These are phyloP conservation scores for Tenthredo livida DNA, from an alignment of 2,888 invertebrate genomes.

Conservation along the genomic window DNA sequence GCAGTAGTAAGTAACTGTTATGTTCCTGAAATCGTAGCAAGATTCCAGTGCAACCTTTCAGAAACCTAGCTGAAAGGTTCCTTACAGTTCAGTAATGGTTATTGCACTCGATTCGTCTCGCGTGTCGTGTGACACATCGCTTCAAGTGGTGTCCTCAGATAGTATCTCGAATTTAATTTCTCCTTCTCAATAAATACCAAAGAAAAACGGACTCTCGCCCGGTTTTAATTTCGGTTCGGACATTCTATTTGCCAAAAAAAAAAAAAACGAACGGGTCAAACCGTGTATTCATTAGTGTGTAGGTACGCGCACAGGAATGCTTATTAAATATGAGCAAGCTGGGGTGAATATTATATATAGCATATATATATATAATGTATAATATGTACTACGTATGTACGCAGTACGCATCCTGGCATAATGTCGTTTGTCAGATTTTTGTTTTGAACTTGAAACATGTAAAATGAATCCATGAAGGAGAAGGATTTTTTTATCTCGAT, in stretches of 20 bases:
- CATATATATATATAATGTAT: background rate
- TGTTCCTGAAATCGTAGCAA: too few relatives aligned
- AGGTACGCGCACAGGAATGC: background rate
- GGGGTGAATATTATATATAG: background rate
- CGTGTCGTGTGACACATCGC: background rate
- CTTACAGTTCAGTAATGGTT: too few relatives aligned
- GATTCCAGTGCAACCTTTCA: too few relatives aligned
- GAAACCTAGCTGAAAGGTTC: too few relatives aligned
- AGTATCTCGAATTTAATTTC: too few relatives aligned
- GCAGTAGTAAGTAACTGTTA: too few relatives aligned
- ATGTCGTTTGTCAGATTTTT: constrained; percentile 7
- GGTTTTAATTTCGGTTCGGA: background rate
- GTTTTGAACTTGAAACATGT: background rate
- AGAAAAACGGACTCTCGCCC: background rate
- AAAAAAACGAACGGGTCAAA: background rate
- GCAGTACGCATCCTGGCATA: background rate
- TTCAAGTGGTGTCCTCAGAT: background rate
- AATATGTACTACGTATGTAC: too few relatives aligned
- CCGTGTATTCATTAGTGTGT: background rate
- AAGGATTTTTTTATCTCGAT: background rate
- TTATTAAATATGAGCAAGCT: background rate
- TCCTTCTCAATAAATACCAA: background rate
- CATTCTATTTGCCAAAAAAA: background rate
- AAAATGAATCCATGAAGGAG: background rate
- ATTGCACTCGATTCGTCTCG: background rate